phyloP scores from a whole-genome alignment of 2,888 invertebrate genomes.

The Pantelozetes paolii region DNA sequence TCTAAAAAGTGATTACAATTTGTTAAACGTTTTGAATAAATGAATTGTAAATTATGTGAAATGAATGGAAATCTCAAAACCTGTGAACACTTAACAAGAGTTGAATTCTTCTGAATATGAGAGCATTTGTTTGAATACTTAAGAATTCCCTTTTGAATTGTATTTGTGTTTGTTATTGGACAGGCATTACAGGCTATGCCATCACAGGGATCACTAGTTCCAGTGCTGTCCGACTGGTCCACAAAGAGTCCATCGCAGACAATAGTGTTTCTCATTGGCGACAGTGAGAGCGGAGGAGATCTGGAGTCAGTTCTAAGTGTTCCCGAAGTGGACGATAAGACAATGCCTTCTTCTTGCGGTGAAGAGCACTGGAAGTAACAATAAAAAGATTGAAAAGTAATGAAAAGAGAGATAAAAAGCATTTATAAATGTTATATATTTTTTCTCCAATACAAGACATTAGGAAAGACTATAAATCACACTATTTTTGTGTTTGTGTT shows the following conservation, averaged over 20 bases:
- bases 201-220: background rate
- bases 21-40: too few species aligned
- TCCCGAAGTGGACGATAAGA: conserved; percentile 2
- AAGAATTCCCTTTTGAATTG: conserved; percentile 16
- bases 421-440: background rate
- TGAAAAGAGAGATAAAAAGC: background rate
- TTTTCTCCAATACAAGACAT: too few species aligned
- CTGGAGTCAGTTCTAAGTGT: background rate
- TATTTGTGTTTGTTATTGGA: background rate
- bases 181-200: background rate
- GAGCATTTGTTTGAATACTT: background rate
- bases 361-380: background rate
- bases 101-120: background rate
- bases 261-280: background rate
- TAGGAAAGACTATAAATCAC: background rate
- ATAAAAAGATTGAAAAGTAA: background rate
- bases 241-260: background rate
- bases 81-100: conserved; percentile 21
- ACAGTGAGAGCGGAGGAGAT: conserved; percentile 19
- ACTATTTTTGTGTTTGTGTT: background rate
- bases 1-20: background rate
- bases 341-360: background rate
- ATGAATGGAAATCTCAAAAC: background rate
- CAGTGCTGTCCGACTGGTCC: background rate
- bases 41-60: background rate